These are phyloP conservation scores for Zaprionus nigranus DNA, from an alignment of 1,140 invertebrate genomes.

Conservation along the genomic window DNA sequence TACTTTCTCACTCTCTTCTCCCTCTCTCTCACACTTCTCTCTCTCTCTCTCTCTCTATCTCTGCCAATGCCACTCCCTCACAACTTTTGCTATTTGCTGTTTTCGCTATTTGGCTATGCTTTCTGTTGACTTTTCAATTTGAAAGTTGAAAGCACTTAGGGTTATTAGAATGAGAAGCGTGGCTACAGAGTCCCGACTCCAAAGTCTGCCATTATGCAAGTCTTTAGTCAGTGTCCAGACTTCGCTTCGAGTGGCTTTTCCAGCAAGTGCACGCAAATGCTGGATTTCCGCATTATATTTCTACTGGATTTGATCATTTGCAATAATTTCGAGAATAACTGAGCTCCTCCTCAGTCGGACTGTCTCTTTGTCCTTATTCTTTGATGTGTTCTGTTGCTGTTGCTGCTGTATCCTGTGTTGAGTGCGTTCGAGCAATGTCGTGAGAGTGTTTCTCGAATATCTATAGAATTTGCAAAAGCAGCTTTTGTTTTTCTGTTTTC, in stretches of 20 bases:
- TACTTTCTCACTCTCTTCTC: conserved; percentile 12
- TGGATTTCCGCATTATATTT: conserved; percentile 52
- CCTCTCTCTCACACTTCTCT: background rate
- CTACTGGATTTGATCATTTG: conserved; percentile 49
- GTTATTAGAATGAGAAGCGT: conserved; percentile 75
- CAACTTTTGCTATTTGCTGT: conserved; percentile 65
- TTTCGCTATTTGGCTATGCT: conserved; percentile 75
- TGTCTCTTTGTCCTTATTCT: background rate
- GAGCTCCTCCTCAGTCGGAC: background rate
- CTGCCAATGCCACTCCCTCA: background rate
- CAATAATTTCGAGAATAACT: conserved; percentile 12
- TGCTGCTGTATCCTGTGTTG: background rate
- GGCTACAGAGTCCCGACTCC: conserved; percentile 2
- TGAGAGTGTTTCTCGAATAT: background rate
- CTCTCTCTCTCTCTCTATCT: background rate
- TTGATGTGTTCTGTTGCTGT: background rate
- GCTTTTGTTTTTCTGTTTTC: background rate
- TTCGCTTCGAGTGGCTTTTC: conserved; percentile 65
- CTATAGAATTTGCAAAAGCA: background rate
- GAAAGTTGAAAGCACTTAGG: conserved; percentile 80
- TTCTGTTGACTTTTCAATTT: conserved; percentile 82
- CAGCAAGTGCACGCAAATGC: conserved; percentile 17
- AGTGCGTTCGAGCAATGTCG: background rate
- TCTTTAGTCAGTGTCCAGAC: conserved; percentile 1
- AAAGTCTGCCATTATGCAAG: background rate